A percentile compares a stretch with the other conserved stretches of the same genome.
Conservation (phyloP, 2,797 vertebrate genomes). For the Aeoliscus strigatus region DNA sequence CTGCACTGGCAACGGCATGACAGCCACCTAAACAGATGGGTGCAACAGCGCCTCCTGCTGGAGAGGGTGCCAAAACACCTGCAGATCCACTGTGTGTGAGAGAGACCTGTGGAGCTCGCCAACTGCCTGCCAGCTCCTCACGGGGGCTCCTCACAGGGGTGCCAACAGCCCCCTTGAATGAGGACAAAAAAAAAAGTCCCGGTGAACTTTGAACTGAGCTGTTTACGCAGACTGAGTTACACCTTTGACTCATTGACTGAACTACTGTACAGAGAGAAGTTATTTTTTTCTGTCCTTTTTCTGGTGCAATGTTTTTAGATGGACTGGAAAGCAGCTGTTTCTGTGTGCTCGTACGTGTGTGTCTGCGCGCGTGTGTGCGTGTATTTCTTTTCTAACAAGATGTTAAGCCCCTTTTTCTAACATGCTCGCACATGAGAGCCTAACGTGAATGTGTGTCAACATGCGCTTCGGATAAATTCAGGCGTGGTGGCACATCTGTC, state of each 20-base stretch:
- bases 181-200: conserved; percentile 29
- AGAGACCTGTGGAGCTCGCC: conserved; percentile 47
- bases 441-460: conserved; percentile 55
- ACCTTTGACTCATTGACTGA: conserved; percentile 60
- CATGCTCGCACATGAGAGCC: conserved; percentile 33
- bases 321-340: conserved; percentile 59
- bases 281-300: conserved; percentile 49
- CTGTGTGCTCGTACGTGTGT: conserved; percentile 8
- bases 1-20: too few relatives aligned
- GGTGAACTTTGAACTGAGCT: conserved; percentile 29
- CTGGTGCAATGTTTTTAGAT: conserved; percentile 64
- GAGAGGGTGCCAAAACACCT: conserved; percentile 24
- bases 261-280: conserved; percentile 54
- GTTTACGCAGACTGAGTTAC: conserved; percentile 46
- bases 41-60: conserved; percentile 1
- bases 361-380: conserved; percentile 8
- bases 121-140: conserved; percentile 61
- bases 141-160: conserved; percentile 41
- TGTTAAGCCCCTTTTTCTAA: conserved; percentile 61
- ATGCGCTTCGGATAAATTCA: conserved; percentile 38
- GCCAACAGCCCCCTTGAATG: conserved; percentile 23
- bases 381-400: conserved; percentile 60
- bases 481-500: conserved; percentile 42
- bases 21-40: too few relatives aligned
- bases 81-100: conserved; percentile 51